Evolutionary conservation across 1,140 invertebrate genomes (phyloP), one percentile per base, ranked within the genome.

Genomic region (Macrocentrus cingulum): DNA sequence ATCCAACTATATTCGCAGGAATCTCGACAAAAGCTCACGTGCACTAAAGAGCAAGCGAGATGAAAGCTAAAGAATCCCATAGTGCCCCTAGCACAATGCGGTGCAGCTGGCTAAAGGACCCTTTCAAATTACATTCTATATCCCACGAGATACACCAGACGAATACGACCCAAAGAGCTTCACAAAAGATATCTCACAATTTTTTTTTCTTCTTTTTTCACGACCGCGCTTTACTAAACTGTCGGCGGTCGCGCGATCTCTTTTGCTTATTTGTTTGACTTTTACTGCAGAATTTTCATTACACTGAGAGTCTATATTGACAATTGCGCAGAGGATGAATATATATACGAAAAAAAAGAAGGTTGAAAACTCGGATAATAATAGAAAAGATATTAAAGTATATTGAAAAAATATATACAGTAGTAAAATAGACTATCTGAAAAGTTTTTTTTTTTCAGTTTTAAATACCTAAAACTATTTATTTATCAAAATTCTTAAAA

Each of bases 101-200:
- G 11, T 37, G 36, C 55, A 57, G 45, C 55, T 50, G 46, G 32
- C 45, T 48, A 57, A 57, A 57, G 55, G 55, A 57, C 55, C 55
- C 48, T 57, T 57, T 57, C 42, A 57, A 57, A 57, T 57, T 57
- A 57, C 48, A 57, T 57, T 57, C 37, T 39, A 57, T 57, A 36
- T 22, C 37, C 15, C 22, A 16, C 34, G 44, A 29, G 48, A 48
- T 13, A 41, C 36, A 41, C 44, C n/a, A 49, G 16, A 19, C 29
- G 48, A 57, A 50, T 57, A 36, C 45, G 34, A 50, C 41, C 39
- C 37, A 39, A 25, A 25, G n/a, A 18, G 37, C 34, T 57, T 48
- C 16, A 50, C 55, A 57, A 57, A 57, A 57, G 46, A 41, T 9
- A 29, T 51, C 32, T 15, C 18, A 16, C 45, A 22, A 29, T 51